Conservation (phyloP, 1,140 invertebrate species). For the Heliconius eleuchia region DNA sequence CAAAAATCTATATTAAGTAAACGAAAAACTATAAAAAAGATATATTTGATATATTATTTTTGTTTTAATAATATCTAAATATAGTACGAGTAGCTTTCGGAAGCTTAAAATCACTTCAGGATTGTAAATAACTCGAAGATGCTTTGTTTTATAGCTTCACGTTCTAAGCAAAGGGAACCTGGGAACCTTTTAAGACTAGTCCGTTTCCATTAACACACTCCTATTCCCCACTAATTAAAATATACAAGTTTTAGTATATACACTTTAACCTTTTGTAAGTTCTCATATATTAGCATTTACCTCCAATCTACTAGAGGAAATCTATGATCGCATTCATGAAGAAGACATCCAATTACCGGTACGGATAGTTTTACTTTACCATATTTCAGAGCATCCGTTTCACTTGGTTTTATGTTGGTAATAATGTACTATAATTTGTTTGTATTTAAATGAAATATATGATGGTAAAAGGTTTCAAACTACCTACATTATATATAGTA, state of each 20-base stretch:
- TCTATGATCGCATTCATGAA: constrained; percentile 29
- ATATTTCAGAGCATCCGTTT: constrained; percentile 29
- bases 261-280: not conserved
- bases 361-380: constrained; percentile 24
- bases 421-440: constrained; percentile 24
- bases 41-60: too few species aligned
- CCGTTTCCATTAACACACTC: too few species aligned
- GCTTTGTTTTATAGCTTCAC: too few species aligned
- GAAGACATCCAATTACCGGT: constrained; percentile 27
- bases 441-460: constrained; percentile 22
- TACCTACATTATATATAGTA: not conserved
- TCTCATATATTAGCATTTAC: constrained; percentile 7
- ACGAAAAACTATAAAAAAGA: too few species aligned
- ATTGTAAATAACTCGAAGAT: not conserved
- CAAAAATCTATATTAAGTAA: too few species aligned
- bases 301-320: constrained; percentile 10
- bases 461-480: not conserved
- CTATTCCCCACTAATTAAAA: too few species aligned
- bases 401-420: constrained; percentile 18
- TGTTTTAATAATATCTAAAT: too few species aligned
- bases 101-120: not conserved
- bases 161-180: too few species aligned
- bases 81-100: too few species aligned
- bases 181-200: too few species aligned
- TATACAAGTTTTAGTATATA: not conserved